Base-by-base conservation (phyloP, 2,888 invertebrate species). In the Lasioglossum vierecki region DNA sequence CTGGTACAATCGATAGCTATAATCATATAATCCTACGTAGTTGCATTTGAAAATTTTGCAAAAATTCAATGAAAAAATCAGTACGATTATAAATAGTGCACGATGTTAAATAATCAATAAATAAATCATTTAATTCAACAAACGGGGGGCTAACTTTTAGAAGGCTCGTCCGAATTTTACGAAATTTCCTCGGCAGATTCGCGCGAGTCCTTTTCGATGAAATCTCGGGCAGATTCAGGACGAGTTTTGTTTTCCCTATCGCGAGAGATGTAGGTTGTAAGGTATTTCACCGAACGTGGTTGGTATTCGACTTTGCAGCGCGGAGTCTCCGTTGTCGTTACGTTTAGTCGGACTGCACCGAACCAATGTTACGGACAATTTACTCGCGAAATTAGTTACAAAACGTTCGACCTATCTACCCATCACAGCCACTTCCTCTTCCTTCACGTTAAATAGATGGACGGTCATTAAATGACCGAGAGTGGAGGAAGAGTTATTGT, bases 361-460 rank as follows among this genome's bases (percentile, higher is more conserved):
- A 93, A 93, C 93, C 93, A 94, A 95, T 95, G 95, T 95, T 94
- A 94, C 95, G 95, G 94, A 92, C 95, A 95, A 95, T 95, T 95
- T 95, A 95, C 94, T 94, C 94, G 90, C 93, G 91, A 95, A 95
- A 95, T 95, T 94, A 94, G 94, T 93, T 94, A 93, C 95, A 94
- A 95, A 95, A 95, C 93, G 94, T 91, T 93, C 93, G 93, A 93
- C 93, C 94, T 94, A 93, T 94, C 94, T 94, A 92, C 94, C 94
- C 94, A 94, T 94, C 94, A 35, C 66, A 94, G 93, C 92, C 93
- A 93, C 95, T 95, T 95, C 95, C 95, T 95, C 95, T 95, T 95
- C 95, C 95, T 94, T 93, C 93, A 92, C 92, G 92, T 92, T 94
- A 93, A 94, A 94, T 94, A 94, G 95, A 93, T 91, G 93, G 92